phyloP scores from a whole-genome alignment of 2,888 invertebrate species.

The Hemithea aestivaria region DNA sequence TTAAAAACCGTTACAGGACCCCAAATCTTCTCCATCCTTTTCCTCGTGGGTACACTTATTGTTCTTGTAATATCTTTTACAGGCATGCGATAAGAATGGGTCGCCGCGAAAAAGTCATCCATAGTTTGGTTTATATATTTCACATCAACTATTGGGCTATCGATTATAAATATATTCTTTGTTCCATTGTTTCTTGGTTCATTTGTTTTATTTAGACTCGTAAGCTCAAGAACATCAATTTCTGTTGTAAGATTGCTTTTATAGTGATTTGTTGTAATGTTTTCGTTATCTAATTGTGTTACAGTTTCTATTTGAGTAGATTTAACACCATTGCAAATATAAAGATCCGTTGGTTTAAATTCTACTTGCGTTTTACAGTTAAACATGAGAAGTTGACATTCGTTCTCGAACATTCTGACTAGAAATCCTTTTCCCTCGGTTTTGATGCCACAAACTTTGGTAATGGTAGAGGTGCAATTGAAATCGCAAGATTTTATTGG shows the following conservation, averaged over 20 bases:
- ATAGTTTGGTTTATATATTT: slow-evolving; percentile 51
- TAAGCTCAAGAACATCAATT: too few relatives aligned
- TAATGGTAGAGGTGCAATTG: slow-evolving; percentile 20
- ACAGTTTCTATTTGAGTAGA: neutral
- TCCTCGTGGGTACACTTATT: slow-evolving; percentile 39
- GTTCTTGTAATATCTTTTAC: slow-evolving; percentile 36
- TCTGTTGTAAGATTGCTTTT: too few relatives aligned
- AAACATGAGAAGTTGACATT: slow-evolving; percentile 44
- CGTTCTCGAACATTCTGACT: slow-evolving; percentile 45
- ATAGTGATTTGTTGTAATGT: too few relatives aligned
- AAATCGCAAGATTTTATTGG: slow-evolving; percentile 25
- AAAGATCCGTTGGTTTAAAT: slow-evolving; percentile 44
- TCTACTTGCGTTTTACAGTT: slow-evolving; percentile 43
- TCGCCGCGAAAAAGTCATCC: slow-evolving; percentile 56
- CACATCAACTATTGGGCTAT: slow-evolving; percentile 40
- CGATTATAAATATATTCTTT: slow-evolving; percentile 47
- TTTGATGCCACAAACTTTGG: slow-evolving; percentile 46
- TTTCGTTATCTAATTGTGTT: neutral
- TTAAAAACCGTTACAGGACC: slow-evolving; percentile 50
- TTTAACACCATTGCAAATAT: slow-evolving; percentile 41
- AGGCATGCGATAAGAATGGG: slow-evolving; percentile 54
- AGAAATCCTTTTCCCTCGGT: slow-evolving; percentile 48
- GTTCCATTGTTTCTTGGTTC: neutral
- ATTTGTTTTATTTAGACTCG: neutral
- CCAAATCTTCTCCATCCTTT: slow-evolving; percentile 39